Base-by-base conservation (phyloP, 2,888 invertebrate genomes). In the Molorchus minor region DNA sequence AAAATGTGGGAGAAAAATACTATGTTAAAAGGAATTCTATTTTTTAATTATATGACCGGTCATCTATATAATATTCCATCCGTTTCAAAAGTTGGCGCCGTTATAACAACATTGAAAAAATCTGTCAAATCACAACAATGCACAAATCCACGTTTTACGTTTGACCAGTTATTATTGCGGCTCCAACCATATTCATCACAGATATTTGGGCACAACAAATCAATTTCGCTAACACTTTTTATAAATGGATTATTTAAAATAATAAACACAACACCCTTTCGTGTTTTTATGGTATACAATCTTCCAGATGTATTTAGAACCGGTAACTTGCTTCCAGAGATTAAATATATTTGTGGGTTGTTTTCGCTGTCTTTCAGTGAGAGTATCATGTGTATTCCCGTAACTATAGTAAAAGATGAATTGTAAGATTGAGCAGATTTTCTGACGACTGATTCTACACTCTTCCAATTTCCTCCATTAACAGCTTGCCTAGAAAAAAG, bases 391-490 rank as follows among this genome's bases (percentile, higher is more conserved):
- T 79, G 72, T 10, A 80, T 77, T 15, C 84, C 83, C 1, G 84
- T 84, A 33, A 78, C 77, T 3, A 84, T 77, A 10, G 70, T 71
- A 15, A 84, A 71, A 58, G 79, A 77, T 33, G 74, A 65, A 16
- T 74, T 71, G 38, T 78, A 75, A 1, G 64, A 61, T 8, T 68
- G 73, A 1, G 84, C 82, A 4, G 79, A 56, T 40, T 74, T 75
- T 55, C 84, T 73, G 0, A 81, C 75, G 30, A 78, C 72, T 33
- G 73, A 71, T 73, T 85, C 84, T 0, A 84, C 70, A n/a, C 74
- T 72, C 49, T 79, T 71, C 84, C 85, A 85, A 69, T 84, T 84
- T 21, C 83, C 84, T 12, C 73, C 79, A 66, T 84, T 85, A 35
- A 84, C 78, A 17, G 12, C 38, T 60, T 68, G 67, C 70, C 70